These are phyloP conservation scores for Lemur catta DNA, from an alignment of 2,797 vertebrate species.

Conservation along the genomic window DNA sequence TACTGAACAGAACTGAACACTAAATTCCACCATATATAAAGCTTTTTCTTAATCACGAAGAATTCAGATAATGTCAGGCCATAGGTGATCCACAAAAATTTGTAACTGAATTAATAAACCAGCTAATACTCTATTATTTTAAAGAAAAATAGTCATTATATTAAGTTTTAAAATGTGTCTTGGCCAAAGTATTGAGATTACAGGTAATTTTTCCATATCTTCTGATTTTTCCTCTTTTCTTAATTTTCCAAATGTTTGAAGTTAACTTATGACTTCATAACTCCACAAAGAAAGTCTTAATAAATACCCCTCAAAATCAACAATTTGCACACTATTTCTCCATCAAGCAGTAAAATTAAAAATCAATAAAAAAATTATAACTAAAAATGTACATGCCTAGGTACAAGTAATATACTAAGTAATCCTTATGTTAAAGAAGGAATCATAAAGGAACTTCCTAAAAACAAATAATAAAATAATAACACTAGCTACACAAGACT, in stretches of 20 bases:
- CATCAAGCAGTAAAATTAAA: not conserved
- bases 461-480: not conserved
- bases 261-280: not conserved
- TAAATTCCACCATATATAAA: not conserved
- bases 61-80: not conserved
- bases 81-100: not conserved
- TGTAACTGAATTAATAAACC: not conserved
- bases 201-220: not conserved
- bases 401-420: not conserved
- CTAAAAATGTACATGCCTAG: not conserved
- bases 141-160: not conserved
- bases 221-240: not conserved
- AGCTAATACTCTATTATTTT: not conserved
- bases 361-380: not conserved
- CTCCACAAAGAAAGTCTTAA: not conserved
- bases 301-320: not conserved
- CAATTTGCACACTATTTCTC: not conserved
- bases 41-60: not conserved
- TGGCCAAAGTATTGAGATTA: not conserved
- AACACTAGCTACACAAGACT: not conserved
- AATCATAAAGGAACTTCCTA: not conserved
- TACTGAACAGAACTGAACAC: not conserved
- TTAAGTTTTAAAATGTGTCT: not conserved
- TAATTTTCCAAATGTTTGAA: not conserved
- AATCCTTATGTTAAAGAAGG: not conserved